phyloP scores from a whole-genome alignment of 2,888 invertebrate genomes.

The Habroteleia sp. region DNA sequence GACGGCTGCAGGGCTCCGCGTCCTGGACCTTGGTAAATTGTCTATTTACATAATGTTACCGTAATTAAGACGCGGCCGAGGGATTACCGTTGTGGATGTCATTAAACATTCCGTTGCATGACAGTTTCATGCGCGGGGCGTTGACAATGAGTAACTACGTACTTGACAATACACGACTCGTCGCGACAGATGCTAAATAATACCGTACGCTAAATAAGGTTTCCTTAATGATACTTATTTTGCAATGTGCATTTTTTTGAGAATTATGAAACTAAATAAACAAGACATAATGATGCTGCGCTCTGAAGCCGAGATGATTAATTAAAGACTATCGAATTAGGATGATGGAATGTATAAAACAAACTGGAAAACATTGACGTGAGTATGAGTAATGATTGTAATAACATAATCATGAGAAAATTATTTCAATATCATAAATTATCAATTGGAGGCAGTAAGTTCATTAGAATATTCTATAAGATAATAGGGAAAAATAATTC shows the following conservation, averaged over 20 bases:
- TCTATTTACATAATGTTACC: slow-evolving; percentile 70
- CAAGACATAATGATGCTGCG: too few relatives aligned
- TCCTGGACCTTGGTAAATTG: slow-evolving; percentile 66
- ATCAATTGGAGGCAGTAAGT: too few relatives aligned
- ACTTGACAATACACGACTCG: slow-evolving; percentile 54
- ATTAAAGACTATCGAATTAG: too few relatives aligned
- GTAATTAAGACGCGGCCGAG: slow-evolving; percentile 68
- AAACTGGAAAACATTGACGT: too few relatives aligned
- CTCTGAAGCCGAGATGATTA: too few relatives aligned
- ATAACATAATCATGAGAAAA: too few relatives aligned
- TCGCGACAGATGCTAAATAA: slow-evolving; percentile 49
- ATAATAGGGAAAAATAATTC: too few relatives aligned
- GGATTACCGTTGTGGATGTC: slow-evolving; percentile 55
- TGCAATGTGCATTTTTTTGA: neutral
- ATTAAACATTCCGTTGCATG: slow-evolving; percentile 62
- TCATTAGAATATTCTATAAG: too few relatives aligned
- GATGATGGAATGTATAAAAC: too few relatives aligned
- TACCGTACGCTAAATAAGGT: slow-evolving; percentile 28
- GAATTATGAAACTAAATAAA: neutral
- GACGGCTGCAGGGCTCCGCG: slow-evolving; percentile 39
- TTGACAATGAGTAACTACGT: slow-evolving; percentile 60
- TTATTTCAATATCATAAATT: too few relatives aligned
- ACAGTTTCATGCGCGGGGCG: slow-evolving; percentile 54
- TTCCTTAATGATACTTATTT: slow-evolving; percentile 34
- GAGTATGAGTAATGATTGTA: too few relatives aligned